Evolutionary conservation across 1,140 invertebrate genomes (phyloP).

Genomic region (Chionoecetes opilio): DNA sequence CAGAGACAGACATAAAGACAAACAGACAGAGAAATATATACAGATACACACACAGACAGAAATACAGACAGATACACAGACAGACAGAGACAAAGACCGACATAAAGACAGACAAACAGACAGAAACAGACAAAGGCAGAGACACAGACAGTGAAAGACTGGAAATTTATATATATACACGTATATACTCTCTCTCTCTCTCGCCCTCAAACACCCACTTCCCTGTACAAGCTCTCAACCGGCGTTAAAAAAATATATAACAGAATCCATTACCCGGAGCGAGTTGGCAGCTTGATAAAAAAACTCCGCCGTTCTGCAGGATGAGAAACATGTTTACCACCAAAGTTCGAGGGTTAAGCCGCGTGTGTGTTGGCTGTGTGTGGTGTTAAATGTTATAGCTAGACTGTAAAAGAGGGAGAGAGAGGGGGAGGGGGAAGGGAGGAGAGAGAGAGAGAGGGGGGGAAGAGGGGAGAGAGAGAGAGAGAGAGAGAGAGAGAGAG

Average conservation of each 20-base stretch:
- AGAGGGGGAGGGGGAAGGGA: background rate
- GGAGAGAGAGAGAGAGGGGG: background rate
- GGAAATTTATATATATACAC: background rate
- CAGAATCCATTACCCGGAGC: background rate
- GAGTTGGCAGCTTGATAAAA: background rate
- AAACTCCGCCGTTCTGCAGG: background rate
- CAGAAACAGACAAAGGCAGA: background rate
- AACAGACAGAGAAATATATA: background rate
- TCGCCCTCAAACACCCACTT: background rate
- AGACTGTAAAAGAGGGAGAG: background rate
- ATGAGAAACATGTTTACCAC: slow-evolving; percentile 4
- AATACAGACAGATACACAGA: background rate
- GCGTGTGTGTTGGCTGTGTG: background rate
- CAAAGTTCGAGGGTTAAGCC: slow-evolving; percentile 25
- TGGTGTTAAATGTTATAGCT: background rate
- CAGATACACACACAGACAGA: no score
- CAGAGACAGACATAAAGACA: no score
- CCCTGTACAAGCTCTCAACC: background rate
- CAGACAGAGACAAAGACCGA: background rate
- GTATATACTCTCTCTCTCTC: background rate
- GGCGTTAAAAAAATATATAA: background rate
- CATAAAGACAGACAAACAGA: background rate
- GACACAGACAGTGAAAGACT: background rate
- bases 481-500: background rate
- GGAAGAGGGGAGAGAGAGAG: background rate